A percentile compares a stretch with the other conserved stretches of the same genome.
phyloP scores from a whole-genome alignment of 2,888 invertebrate genomes.

The Hemicrepidius hirtus region DNA sequence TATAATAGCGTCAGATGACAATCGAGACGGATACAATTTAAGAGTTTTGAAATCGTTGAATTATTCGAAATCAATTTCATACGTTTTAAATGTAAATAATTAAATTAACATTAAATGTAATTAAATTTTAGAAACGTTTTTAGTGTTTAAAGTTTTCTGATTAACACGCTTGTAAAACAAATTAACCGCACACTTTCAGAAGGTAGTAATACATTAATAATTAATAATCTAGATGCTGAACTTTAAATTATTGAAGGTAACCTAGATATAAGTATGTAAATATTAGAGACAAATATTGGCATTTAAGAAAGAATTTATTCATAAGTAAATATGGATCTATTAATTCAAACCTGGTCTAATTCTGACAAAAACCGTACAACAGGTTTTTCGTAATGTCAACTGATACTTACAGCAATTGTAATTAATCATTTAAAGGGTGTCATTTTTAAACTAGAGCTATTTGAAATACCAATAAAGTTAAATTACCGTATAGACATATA shows the following conservation, averaged over 20 bases:
- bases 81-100: too few species aligned
- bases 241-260: slow-evolving; percentile 11
- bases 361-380: too few species aligned
- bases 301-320: background rate
- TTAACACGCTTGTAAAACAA: background rate
- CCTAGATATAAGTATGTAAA: slow-evolving; percentile 3
- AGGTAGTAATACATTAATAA: background rate
- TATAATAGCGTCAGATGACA: background rate
- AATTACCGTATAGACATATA: too few species aligned
- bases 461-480: too few species aligned
- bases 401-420: too few species aligned
- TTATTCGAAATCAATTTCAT: too few species aligned
- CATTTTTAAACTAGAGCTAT: too few species aligned
- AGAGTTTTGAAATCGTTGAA: background rate
- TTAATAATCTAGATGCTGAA: slow-evolving; percentile 5
- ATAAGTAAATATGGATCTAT: slow-evolving; percentile 1
- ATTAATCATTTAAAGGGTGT: too few species aligned
- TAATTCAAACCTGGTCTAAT: background rate
- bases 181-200: background rate
- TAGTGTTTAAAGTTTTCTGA: too few species aligned
- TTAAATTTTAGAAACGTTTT: too few species aligned
- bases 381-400: too few species aligned
- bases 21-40: slow-evolving; percentile 1
- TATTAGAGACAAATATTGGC: background rate
- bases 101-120: too few species aligned